Base-by-base conservation (phyloP, 1,140 invertebrate species). In the Holotrichia oblita region DNA sequence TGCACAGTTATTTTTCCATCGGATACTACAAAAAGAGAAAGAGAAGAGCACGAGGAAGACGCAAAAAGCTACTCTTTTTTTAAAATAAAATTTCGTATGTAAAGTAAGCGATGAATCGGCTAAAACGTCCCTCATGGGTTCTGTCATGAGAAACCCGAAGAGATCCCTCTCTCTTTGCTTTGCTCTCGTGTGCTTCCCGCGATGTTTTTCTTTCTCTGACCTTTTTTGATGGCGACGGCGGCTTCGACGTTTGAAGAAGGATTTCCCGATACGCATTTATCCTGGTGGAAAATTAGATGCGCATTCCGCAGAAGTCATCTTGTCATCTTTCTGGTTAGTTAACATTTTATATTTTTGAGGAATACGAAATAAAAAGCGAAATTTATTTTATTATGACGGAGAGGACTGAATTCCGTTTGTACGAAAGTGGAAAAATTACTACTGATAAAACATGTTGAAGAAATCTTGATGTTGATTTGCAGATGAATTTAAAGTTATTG, bases 21-120 rank as follows among this genome's bases (percentile, higher is more conserved):
- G 14, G 0, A 17, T 6, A n/a, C 17, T 17, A 55, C 48, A 34
- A 34, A 34, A 6, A 14, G 14, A 55, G 48, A 14, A 55, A 55
- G n/a, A 55, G n/a, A 17, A 6, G 48, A 17, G 2, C 14, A 17
- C 48, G 48, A 55, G 0, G n/a, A 55, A 55, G 17, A 14, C 14
- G 14, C n/a, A 55, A 55, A 55, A 55, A 55, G 6, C 14, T 17
- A 55, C 22, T 4, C 61, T 22, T 69, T 69, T n/a, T 69, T 34
- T 24, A 69, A 69, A 69, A 69, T 69, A 69, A 69, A 69, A 10
- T 69, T 69, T 69, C 61, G 61, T 69, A 69, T 69, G 61, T 69
- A 69, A 69, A 69, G 61, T 34, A 69, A 69, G 17, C 61, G 22
- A 69, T 69, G 61, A 34, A 12, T 69, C 61, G 61, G 22, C 61